Conservation (phyloP, 2,888 invertebrate species). For the Odiellus spinosus region DNA sequence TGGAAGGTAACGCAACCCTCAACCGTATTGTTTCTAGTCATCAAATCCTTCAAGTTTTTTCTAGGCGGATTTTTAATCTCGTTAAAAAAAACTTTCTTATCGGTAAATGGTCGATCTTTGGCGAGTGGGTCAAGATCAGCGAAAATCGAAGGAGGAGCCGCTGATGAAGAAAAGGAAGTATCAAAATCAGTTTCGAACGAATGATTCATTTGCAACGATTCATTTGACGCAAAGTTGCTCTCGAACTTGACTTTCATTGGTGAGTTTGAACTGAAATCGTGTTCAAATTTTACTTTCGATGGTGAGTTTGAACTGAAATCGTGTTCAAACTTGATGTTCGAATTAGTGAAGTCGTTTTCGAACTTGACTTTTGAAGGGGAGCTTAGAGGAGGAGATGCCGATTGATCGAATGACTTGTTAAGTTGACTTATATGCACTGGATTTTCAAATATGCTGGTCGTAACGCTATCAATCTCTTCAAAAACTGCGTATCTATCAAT, state of each 20-base stretch:
- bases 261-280: background rate
- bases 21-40: constrained; percentile 23
- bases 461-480: constrained; percentile 9
- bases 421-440: constrained; percentile 1
- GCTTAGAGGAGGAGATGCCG: background rate
- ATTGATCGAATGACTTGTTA: background rate
- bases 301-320: background rate
- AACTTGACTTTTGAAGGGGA: no score
- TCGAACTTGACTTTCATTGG: background rate
- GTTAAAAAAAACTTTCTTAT: constrained; percentile 91
- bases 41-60: constrained; percentile 75
- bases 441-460: constrained; percentile 16
- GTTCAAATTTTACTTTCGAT: background rate
- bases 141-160: constrained; percentile 47
- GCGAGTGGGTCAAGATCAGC: constrained; percentile 85
- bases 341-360: no score
- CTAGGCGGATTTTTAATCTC: constrained; percentile 87
- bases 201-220: background rate
- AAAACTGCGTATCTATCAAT: constrained; percentile 15
- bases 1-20: constrained; percentile 14
- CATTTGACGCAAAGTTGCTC: background rate
- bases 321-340: background rate
- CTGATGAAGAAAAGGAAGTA: constrained; percentile 7
- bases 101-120: constrained; percentile 76
- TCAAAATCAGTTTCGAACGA: background rate